phyloP scores from a whole-genome alignment of 35 echinoderm and acorn worm genomes.

The Ptychodera flava region DNA sequence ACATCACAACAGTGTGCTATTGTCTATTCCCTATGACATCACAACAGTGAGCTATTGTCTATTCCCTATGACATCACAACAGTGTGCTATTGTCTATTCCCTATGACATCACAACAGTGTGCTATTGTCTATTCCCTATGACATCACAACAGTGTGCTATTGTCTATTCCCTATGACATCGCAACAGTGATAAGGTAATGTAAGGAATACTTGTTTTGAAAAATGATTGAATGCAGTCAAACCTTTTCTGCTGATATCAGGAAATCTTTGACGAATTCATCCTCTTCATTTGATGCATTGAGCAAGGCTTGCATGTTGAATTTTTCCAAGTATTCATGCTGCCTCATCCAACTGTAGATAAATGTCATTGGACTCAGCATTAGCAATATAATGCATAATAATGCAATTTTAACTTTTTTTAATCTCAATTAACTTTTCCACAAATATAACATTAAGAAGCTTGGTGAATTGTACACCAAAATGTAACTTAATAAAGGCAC shows the following conservation, averaged over 20 bases:
- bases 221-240: too few relatives aligned
- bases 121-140: too few relatives aligned
- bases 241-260: constrained; percentile 90
- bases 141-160: too few relatives aligned
- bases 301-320: constrained; percentile 94
- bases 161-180: too few relatives aligned
- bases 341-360: constrained; percentile 77
- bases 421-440: neutral
- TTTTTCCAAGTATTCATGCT: constrained; percentile 95
- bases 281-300: constrained; percentile 87
- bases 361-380: neutral
- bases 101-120: too few relatives aligned
- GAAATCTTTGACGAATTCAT: constrained; percentile 96
- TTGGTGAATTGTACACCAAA: neutral
- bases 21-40: too few relatives aligned
- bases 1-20: too few relatives aligned
- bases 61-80: too few relatives aligned
- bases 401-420: neutral
- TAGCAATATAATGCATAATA: neutral
- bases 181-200: too few relatives aligned
- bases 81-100: too few relatives aligned
- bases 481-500: neutral
- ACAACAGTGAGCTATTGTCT: too few relatives aligned
- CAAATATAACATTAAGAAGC: neutral
- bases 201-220: too few relatives aligned